phyloP scores from a whole-genome alignment of 2,797 vertebrate genomes.

The Arctocebus calabarensis region DNA sequence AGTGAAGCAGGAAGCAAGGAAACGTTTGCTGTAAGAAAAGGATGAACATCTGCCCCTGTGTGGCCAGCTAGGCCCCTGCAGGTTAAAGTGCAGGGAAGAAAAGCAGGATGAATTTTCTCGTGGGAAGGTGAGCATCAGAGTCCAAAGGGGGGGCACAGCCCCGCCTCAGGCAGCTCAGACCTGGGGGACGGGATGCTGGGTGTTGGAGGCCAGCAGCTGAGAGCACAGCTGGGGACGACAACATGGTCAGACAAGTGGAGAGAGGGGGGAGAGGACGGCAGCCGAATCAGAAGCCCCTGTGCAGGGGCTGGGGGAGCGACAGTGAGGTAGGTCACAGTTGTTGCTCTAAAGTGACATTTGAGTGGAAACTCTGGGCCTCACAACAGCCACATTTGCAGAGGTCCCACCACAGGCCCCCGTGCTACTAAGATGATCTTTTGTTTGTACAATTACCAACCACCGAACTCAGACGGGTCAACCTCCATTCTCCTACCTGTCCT shows the following conservation, averaged over 20 bases:
- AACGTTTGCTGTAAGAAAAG: background rate
- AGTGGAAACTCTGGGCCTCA: background rate
- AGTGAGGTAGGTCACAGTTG: no score
- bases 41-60: background rate
- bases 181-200: fast-evolving
- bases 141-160: fast-evolving
- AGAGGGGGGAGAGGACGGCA: background rate
- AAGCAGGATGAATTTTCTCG: background rate
- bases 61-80: background rate
- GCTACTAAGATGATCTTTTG: background rate
- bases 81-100: background rate
- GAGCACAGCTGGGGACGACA: background rate
- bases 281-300: no score
- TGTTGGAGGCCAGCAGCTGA: background rate
- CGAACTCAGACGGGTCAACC: background rate
- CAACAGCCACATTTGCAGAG: background rate
- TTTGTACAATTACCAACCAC: background rate
- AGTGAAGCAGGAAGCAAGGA: background rate
- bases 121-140: background rate
- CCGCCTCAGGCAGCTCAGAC: background rate
- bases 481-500: background rate
- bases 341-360: background rate
- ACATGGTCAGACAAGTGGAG: fast-evolving
- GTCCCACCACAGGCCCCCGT: background rate
- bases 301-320: background rate